These are phyloP conservation scores for Yasuhikotakia modesta DNA, from an alignment of 2,797 vertebrate genomes.

Conservation along the genomic window DNA sequence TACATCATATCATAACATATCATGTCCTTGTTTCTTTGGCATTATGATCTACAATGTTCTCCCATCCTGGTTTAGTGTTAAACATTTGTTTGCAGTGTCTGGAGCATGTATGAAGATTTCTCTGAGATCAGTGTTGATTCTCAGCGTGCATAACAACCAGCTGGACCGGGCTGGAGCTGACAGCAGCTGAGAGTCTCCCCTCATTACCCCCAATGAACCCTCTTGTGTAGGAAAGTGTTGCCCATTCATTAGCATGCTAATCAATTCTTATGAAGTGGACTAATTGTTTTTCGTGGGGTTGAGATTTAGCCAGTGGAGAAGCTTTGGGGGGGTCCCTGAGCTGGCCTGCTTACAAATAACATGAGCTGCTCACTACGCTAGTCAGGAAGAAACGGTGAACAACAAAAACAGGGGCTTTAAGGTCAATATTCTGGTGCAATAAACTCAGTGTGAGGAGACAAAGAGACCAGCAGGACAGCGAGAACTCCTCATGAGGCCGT, in stretches of 20 bases:
- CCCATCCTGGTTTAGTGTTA: slow-evolving; percentile 34
- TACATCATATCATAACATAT: no score
- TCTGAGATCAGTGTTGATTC: slow-evolving; percentile 52
- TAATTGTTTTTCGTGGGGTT: slow-evolving; percentile 57
- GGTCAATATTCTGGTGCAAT: slow-evolving; percentile 30
- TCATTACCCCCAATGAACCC: slow-evolving; percentile 55
- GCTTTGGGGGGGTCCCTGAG: neutral
- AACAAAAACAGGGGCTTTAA: slow-evolving; percentile 31
- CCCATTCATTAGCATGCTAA: slow-evolving; percentile 62
- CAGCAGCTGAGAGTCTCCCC: slow-evolving; percentile 36
- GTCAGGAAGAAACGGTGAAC: slow-evolving; percentile 15
- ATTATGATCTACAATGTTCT: slow-evolving; percentile 28
- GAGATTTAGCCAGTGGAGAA: slow-evolving; percentile 42
- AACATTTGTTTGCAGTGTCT: slow-evolving; percentile 51
- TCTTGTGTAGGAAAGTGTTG: slow-evolving; percentile 52
- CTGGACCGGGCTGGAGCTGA: slow-evolving; percentile 31
- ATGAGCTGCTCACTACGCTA: slow-evolving; percentile 13
- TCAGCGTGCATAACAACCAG: slow-evolving; percentile 56
- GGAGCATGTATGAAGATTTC: slow-evolving; percentile 60
- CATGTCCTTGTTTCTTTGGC: neutral
- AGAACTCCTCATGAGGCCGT: slow-evolving; percentile 7
- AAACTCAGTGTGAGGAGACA: slow-evolving; percentile 10
- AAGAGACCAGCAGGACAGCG: slow-evolving; percentile 36
- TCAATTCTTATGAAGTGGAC: slow-evolving; percentile 59
- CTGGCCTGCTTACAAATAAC: slow-evolving; percentile 4